Evolutionary conservation across 2,888 invertebrate genomes (phyloP), one percentile per base, ranked within the genome.

Genomic region (Odontomyia ornata): DNA sequence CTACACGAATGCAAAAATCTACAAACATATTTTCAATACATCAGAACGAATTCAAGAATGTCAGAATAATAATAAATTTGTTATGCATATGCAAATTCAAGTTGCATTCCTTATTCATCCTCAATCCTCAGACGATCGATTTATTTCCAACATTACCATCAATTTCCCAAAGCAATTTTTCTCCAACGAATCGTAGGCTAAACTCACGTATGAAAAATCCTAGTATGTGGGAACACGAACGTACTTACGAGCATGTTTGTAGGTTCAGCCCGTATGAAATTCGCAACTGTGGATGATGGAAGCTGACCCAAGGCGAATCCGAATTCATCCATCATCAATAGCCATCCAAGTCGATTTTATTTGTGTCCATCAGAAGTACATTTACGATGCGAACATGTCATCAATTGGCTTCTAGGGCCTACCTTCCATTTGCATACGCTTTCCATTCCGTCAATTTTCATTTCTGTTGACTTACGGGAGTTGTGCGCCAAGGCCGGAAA

Each of bases 261-360:
- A 15, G 1, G n/a, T 36, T 13, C 27, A 21, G 18, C 9, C n/a
- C 1, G 15, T 69, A 11, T 47, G 47, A 18, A 46, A 67, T 43
- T 43, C 23, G 67, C 46, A 67, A 15, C 9, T 7, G n/a, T 21
- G 46, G 67, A 43, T 67, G 36, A 67, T 67, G 67, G 67, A 67
- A 67, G 46, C 67, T 67, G 72, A 52, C 30, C 30, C 30, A 27
- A 28, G 30, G 57, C 56, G 27, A 52, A 52, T 56, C 28, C 21
- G 30, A 72, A 72, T 56, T 57, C 28, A 52, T 56, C 56, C 72
- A 72, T 72, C 72, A 72, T 72, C 72, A 72, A 57, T 72, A 13
- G 18, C 72, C 72, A 56, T 72, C 72, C 72, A 56, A 56, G 72
- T 30, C 57, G 72, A 72, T 72, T 72, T 72, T 72, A 72, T 72